Conservation (phyloP, 2,888 invertebrate genomes). For the Drosophila mettleri region DNA sequence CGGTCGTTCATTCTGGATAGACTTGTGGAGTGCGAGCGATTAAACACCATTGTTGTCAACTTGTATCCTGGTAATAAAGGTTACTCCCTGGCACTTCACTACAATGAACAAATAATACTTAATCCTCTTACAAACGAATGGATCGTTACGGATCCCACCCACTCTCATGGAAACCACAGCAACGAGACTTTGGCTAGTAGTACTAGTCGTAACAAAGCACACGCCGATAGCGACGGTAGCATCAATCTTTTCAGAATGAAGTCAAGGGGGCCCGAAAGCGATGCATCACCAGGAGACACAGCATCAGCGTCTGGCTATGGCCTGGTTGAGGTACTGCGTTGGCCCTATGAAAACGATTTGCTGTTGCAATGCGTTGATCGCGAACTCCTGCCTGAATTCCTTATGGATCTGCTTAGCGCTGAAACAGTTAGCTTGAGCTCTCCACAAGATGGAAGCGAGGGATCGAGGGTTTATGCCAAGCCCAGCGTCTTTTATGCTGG, state of each 20-base stretch:
- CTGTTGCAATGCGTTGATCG: constrained; percentile 94
- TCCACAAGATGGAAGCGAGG: constrained; percentile 74
- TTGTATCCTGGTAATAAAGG: constrained; percentile 96
- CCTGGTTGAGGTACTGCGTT: constrained; percentile 91
- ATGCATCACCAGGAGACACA: constrained; percentile 17
- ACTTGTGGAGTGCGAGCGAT: constrained; percentile 92
- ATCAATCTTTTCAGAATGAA: constrained; percentile 35
- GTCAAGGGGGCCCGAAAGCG: constrained; percentile 37
- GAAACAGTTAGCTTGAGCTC: constrained; percentile 86
- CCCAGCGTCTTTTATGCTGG: constrained; percentile 95
- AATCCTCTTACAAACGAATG: constrained; percentile 68
- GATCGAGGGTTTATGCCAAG: constrained; percentile 77
- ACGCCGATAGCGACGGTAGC: constrained; percentile 17
- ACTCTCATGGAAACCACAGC: constrained; percentile 18
- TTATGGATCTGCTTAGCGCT: constrained; percentile 93
- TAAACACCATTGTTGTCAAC: constrained; percentile 95
- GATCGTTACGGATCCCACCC: constrained; percentile 58
- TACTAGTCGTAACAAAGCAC: constrained; percentile 53
- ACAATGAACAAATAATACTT: constrained; percentile 83
- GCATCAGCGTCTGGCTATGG: constrained; percentile 77
- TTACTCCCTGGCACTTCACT: constrained; percentile 88
- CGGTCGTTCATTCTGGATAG: constrained; percentile 92
- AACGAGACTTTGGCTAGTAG: constrained; percentile 24
- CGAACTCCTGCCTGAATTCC: constrained; percentile 94
- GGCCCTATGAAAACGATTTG: constrained; percentile 96